Conservation (phyloP, 2,888 invertebrate genomes). For the Dolomedes plantarius region DNA sequence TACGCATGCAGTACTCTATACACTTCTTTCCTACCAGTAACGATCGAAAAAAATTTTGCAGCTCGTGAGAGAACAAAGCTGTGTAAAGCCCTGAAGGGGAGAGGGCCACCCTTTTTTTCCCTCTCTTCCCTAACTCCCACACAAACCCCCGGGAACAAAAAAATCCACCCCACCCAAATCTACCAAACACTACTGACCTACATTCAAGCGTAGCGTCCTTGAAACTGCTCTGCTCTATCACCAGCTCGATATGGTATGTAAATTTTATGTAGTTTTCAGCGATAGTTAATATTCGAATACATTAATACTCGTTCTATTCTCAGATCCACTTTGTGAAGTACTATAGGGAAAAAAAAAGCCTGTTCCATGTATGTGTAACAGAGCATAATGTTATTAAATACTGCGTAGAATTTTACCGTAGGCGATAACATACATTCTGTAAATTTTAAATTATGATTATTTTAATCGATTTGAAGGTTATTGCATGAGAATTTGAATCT, state of each 20-base stretch:
- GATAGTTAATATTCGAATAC: too few species aligned
- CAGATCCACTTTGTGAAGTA: too few species aligned
- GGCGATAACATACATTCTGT: too few species aligned
- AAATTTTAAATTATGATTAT: too few species aligned
- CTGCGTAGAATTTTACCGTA: too few species aligned
- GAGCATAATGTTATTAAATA: too few species aligned
- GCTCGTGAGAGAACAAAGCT: constrained; percentile 10
- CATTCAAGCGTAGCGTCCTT: constrained; percentile 30
- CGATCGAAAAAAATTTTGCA: not conserved
- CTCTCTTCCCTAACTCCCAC: constrained; percentile 54
- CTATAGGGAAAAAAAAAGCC: too few species aligned
- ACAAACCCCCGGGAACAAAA: constrained; percentile 39
- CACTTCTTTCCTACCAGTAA: not conserved
- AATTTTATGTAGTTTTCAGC: not conserved
- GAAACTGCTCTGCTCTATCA: not conserved
- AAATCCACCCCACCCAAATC: constrained; percentile 46
- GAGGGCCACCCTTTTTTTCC: constrained; percentile 37
- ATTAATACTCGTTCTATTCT: too few species aligned
- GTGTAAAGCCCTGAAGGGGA: constrained; percentile 14
- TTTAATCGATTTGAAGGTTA: too few species aligned
- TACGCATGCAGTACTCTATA: not conserved
- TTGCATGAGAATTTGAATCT: too few species aligned
- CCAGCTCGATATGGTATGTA: not conserved
- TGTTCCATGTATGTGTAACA: too few species aligned
- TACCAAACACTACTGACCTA: constrained; percentile 64